A percentile compares a stretch with the other conserved stretches of the same genome.
These are phyloP conservation scores for Drosophila paramelanica DNA, from an alignment of 2,888 invertebrate species.

Conservation along the genomic window DNA sequence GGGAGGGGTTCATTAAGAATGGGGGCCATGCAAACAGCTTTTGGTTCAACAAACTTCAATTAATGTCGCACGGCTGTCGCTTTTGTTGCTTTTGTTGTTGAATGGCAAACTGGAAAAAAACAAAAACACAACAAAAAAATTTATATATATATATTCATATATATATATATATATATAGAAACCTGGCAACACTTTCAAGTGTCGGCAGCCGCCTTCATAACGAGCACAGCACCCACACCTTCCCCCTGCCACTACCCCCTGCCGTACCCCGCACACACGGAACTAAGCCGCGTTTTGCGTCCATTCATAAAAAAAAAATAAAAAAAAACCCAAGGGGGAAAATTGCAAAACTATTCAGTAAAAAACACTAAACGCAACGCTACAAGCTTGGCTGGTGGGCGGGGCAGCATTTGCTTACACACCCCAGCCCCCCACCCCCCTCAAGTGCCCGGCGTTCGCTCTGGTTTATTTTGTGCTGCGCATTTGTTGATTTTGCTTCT, in stretches of 20 bases:
- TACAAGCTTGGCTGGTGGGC: slow-evolving; percentile 42
- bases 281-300: slow-evolving; percentile 33
- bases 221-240: slow-evolving; percentile 41
- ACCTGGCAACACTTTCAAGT: slow-evolving; percentile 69
- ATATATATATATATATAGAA: neutral
- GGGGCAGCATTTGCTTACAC: slow-evolving; percentile 30
- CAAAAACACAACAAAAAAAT: slow-evolving; percentile 11
- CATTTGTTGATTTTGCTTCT: slow-evolving; percentile 54
- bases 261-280: neutral
- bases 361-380: slow-evolving; percentile 53
- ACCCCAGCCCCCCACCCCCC: neutral
- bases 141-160: neutral
- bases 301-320: slow-evolving; percentile 47
- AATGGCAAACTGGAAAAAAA: slow-evolving; percentile 51
- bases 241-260: neutral
- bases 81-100: slow-evolving; percentile 52
- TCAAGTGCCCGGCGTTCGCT: slow-evolving; percentile 1
- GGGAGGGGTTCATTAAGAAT: slow-evolving; percentile 28
- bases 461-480: slow-evolving; percentile 53
- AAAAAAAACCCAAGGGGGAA: slow-evolving; percentile 11
- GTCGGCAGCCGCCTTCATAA: slow-evolving; percentile 58
- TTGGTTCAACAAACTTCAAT: slow-evolving; percentile 81
- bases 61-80: slow-evolving; percentile 72
- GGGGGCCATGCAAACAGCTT: slow-evolving; percentile 66
- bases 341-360: slow-evolving; percentile 55